Base-by-base conservation (phyloP, 2,113 vertebrate genomes). In the Cyanistes caeruleus region DNA sequence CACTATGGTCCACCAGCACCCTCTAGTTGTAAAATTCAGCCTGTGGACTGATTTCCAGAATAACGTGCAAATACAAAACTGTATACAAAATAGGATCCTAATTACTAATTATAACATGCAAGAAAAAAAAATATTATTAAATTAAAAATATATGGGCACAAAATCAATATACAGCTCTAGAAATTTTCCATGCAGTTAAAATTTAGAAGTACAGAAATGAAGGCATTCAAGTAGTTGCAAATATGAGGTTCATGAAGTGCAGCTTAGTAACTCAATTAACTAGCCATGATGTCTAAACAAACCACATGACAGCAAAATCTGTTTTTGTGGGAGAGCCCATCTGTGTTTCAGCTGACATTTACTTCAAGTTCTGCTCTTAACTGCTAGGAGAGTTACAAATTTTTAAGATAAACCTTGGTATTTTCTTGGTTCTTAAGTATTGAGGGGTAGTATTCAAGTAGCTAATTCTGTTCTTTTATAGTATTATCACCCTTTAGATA, bases 1-100 rank as follows among this genome's bases (percentile, higher is more conserved):
- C 90, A 87, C 52, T 80, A 30, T 80, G 89, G 93, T 92, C 84
- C 94, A 95, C 93, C 90, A 96, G 96, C 88, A 94, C 90, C 95
- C 94, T 94, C 91, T 97, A 98, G 93, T 96, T 97, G 93, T 68
- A 91, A 95, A 96, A 88, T 70, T 58, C 58, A 60, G 33, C 41
- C 63, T 89, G 16, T 62, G 87, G 53, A 92, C 74, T 64, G 70
- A 69, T 41, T 90, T 91, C 39, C 56, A 48, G 64, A 90, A 55
- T 5, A 13, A 37, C 52, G 52, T 86, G 48, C 59, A 86, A 83
- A 80, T 74, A 62, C 24, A 56, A 80, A 90, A n/a, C 43, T 55
- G 10, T 35, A 22, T 12, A 43, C 11, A 51, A 44, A 77, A 18
- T 11, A 33, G 23, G 25, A 49, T 33, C 24, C 52, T 83, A 65